phyloP scores from a whole-genome alignment of 2,113 vertebrate species.

The Rhinolophus sinicus region DNA sequence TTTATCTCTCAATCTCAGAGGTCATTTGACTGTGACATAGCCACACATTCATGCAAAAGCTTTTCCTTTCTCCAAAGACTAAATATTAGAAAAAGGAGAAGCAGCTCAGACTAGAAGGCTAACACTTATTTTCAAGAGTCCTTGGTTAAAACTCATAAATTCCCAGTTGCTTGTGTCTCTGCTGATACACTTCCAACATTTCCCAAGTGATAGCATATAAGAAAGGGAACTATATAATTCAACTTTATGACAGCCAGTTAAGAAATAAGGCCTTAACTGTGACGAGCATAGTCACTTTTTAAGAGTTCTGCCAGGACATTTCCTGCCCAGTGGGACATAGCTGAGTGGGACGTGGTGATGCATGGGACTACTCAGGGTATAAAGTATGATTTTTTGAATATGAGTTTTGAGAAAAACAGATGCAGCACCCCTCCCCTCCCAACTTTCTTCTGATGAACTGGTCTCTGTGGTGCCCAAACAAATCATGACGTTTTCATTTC shows the following conservation, averaged over 20 bases:
- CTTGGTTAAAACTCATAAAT: constrained; percentile 22
- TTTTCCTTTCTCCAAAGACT: constrained; percentile 24
- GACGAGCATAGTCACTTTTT: not conserved
- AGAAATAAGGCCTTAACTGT: not conserved
- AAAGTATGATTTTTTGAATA: not conserved
- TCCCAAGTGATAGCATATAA: not conserved
- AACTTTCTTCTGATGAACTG: not conserved
- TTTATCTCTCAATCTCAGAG: not conserved
- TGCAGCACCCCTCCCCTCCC: not conserved
- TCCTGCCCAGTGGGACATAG: not conserved
- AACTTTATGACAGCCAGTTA: not conserved
- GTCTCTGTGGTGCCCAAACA: not conserved
- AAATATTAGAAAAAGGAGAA: not conserved
- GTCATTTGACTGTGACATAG: not conserved
- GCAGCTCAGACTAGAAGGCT: not conserved
- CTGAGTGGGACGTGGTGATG: not conserved
- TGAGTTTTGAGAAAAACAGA: not conserved
- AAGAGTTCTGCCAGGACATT: not conserved
- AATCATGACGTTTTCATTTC: not conserved
- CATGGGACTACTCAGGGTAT: not conserved
- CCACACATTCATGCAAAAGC: not conserved
- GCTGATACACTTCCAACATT: not conserved
- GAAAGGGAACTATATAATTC: not conserved
- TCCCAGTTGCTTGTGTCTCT: not conserved
- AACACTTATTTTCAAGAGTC: not conserved